phyloP scores from a whole-genome alignment of 2,797 vertebrate species.

The Arvicola amphibius region DNA sequence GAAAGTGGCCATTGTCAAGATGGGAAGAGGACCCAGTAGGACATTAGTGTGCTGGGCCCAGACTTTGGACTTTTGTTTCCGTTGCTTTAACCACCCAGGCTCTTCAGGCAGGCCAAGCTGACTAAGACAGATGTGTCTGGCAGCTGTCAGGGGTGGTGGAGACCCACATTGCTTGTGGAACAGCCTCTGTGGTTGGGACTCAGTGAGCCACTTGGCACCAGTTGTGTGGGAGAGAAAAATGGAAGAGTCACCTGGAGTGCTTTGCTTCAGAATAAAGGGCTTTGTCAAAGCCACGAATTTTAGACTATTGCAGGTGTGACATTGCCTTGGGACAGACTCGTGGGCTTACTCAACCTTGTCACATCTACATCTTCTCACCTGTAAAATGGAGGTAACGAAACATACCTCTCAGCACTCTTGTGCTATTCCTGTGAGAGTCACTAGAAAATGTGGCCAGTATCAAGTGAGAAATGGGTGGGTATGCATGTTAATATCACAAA shows the following conservation, averaged over 20 bases:
- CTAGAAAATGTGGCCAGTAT: neutral
- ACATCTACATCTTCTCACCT: neutral
- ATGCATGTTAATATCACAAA: neutral
- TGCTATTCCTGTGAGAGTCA: neutral
- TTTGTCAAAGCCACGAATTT: no score
- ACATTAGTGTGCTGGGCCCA: no score
- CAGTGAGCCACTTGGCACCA: accelerated
- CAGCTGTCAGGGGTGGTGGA: neutral
- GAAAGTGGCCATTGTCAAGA: neutral
- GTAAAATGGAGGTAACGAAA: neutral
- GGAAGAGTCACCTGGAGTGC: neutral
- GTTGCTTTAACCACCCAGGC: neutral
- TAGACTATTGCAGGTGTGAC: accelerated
- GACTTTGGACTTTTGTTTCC: neutral
- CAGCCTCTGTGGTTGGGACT: neutral
- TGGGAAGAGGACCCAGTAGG: neutral
- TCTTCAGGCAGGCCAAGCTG: neutral
- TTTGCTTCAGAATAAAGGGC: neutral
- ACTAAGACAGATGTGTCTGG: neutral
- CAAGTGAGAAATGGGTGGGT: neutral
- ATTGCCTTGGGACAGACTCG: neutral
- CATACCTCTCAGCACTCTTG: neutral
- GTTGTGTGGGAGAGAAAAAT: accelerated
- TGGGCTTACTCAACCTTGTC: neutral
- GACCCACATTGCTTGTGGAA: accelerated